Evolutionary conservation across 2,797 vertebrate genomes (phyloP), one percentile per base, ranked within the genome.

Genomic region (Limosa lapponica): DNA sequence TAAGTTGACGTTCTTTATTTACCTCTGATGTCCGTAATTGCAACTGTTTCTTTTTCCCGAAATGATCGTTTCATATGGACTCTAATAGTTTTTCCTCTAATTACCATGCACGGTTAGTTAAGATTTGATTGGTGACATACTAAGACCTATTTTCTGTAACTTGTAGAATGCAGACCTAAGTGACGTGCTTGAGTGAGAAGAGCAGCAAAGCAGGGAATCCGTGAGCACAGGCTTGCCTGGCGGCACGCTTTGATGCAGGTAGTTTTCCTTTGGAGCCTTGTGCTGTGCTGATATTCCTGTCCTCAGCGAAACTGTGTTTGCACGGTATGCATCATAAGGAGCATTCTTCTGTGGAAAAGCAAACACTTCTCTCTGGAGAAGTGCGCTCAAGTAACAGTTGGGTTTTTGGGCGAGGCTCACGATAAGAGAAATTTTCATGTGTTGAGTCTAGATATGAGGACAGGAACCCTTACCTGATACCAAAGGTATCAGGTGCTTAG

Each of bases 141-240:
- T 80, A 65, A 54, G 28, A 44, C 39, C 46, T 69, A 13, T 82
- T 93, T 94, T 73, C 28, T 88, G 10, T 73, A 37, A 27, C 34
- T 52, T 55, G 3, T 54, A 1, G 43, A 58, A 20, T 27, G 36
- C 12, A 64, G 34, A 70, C 18, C 7, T 15, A 57, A 48, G 5
- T 70, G n/a, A 22, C 0, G 0, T 27, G 30, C 25, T 82, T 55
- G 59, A 67, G 28, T 41, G 54, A 58, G 37, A 79, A 41, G 20
- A 70, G 48, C n/a, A n/a, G 49, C 20, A 28, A 52, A 44, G 28
- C 20, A 11, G 25, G 1, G 1, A 48, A 13, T 64, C 39, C 49
- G 32, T 19, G 32, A 49, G 30, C 11, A 3, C 5, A 13, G 0
- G 0, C 32, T 51, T 0, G 67, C 13, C 39, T 48, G 30, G 7